Conservation (phyloP, 2,797 vertebrate species). For the Sebastes steindachneri region DNA sequence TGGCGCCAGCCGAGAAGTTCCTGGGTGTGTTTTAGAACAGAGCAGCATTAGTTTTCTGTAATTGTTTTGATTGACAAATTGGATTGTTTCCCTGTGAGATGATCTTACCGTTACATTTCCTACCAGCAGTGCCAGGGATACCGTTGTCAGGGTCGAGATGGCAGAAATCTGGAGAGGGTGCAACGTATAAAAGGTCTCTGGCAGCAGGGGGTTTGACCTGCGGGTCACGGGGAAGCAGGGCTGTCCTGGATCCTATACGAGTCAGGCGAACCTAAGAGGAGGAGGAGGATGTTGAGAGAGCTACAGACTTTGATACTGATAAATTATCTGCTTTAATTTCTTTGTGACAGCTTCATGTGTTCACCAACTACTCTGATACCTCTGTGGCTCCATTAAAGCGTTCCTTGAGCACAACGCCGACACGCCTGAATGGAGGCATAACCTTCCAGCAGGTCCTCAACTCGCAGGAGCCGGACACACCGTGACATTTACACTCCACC, state of each 20-base stretch:
- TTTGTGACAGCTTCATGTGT: neutral
- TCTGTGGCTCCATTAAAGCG: constrained; percentile 84
- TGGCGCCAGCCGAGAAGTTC: constrained; percentile 78
- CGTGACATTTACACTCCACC: constrained; percentile 85
- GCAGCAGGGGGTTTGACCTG: constrained; percentile 83
- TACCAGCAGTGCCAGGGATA: constrained; percentile 80
- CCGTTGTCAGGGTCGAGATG: constrained; percentile 71
- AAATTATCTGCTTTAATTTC: neutral
- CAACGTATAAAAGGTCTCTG: constrained; percentile 83
- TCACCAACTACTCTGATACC: constrained; percentile 58
- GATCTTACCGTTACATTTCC: constrained; percentile 80
- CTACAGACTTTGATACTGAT: neutral
- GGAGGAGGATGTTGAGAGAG: neutral
- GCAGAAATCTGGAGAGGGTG: constrained; percentile 86
- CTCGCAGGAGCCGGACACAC: constrained; percentile 85
- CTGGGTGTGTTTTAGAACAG: constrained; percentile 50
- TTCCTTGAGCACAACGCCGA: constrained; percentile 83
- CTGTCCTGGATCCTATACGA: constrained; percentile 75
- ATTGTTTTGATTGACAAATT: neutral
- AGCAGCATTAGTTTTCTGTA: neutral
- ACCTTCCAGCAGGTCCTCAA: constrained; percentile 86
- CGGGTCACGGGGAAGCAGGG: constrained; percentile 84
- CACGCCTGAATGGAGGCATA: constrained; percentile 83
- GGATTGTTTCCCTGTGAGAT: neutral
- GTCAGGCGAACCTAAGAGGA: constrained; percentile 81